Conservation (phyloP, 1,140 invertebrate species). For the Drosophila ambigua region DNA sequence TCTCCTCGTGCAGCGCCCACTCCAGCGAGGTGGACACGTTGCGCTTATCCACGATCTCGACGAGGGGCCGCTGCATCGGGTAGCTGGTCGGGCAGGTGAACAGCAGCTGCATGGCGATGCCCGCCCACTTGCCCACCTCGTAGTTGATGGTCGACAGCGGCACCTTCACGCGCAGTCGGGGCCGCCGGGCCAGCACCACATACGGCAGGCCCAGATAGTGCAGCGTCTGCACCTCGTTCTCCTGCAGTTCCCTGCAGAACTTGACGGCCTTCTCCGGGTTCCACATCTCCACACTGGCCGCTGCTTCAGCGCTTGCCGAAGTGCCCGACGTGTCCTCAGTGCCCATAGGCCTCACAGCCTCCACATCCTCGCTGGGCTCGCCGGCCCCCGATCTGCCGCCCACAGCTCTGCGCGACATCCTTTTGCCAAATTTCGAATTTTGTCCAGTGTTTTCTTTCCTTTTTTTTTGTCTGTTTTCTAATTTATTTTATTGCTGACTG, state of each 20-base stretch:
- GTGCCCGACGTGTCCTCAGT: background rate
- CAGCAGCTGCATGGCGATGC: conserved; percentile 56
- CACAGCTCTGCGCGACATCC: conserved; percentile 26
- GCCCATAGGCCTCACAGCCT: background rate
- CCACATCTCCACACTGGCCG: background rate
- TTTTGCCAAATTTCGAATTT: conserved; percentile 19
- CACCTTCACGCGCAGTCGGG: conserved; percentile 44
- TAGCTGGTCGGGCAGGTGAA: conserved; percentile 58
- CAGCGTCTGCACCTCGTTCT: conserved; percentile 60
- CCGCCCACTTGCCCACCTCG: conserved; percentile 23
- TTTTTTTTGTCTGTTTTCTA: conserved; percentile 15
- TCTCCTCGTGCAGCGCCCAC: conserved; percentile 37
- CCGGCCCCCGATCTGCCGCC: background rate
- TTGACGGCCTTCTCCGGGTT: conserved; percentile 3
- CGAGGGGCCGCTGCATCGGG: conserved; percentile 46
- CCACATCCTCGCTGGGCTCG: too few relatives aligned
- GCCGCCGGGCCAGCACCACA: conserved; percentile 48
- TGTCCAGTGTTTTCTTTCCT: background rate
- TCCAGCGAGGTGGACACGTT: conserved; percentile 54
- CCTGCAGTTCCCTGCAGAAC: conserved; percentile 46
- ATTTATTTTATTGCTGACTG: background rate
- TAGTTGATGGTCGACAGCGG: conserved; percentile 61
- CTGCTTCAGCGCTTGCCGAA: too few relatives aligned
- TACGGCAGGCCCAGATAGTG: conserved; percentile 66
- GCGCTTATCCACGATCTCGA: conserved; percentile 60